Conservation (phyloP, 1,140 invertebrate species). For the Stegodyphus mimosarum region DNA sequence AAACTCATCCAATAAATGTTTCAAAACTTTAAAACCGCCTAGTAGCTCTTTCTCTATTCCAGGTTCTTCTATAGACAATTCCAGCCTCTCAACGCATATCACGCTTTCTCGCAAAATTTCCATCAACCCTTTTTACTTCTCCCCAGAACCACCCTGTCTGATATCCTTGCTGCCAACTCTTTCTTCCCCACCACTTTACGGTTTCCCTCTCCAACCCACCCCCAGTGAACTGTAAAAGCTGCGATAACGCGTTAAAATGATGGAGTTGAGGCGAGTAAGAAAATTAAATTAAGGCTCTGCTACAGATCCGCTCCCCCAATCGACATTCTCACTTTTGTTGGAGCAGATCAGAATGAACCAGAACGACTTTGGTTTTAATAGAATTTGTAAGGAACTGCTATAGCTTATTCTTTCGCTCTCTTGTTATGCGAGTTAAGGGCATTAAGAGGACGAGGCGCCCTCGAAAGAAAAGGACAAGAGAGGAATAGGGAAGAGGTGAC, state of each 20-base stretch:
- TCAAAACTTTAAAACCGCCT: no score
- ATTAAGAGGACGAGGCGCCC: background rate
- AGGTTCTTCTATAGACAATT: no score
- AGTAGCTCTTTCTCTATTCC: no score
- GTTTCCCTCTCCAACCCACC: constrained; percentile 1
- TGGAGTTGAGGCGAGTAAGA: background rate
- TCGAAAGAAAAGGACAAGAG: background rate
- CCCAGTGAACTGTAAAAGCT: constrained; percentile 11
- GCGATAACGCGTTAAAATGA: constrained; percentile 48
- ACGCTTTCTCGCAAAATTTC: no score
- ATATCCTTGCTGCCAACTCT: background rate
- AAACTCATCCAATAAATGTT: no score
- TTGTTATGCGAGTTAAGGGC: background rate
- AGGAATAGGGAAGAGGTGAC: background rate
- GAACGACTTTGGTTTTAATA: constrained; percentile 28
- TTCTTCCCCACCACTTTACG: background rate
- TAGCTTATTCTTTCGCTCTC: background rate
- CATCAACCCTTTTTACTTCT: no score
- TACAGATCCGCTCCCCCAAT: background rate
- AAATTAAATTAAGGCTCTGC: constrained; percentile 37
- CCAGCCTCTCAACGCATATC: no score
- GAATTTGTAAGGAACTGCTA: constrained; percentile 18
- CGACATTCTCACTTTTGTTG: background rate
- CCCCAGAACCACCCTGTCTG: no score
- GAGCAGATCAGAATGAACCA: background rate